Evolutionary conservation across 2,113 vertebrate genomes (phyloP), one percentile per base, ranked within the genome.

Genomic region (Lutjanus erythropterus): DNA sequence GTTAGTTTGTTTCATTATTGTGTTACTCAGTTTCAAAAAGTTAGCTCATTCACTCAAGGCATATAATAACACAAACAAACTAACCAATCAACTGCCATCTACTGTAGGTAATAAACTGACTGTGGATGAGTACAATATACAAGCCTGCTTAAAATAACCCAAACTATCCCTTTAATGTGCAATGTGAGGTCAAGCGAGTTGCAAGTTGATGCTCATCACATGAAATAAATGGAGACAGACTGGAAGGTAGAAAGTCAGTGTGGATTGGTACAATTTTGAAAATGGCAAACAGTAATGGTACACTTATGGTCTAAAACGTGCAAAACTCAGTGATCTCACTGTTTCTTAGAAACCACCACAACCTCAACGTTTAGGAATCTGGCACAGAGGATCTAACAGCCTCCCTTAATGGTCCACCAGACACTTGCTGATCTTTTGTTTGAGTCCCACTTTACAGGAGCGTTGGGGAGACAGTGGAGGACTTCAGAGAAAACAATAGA

Each of bases 381-480:
- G 71, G 18, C 70, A 75, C 6, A 2, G 62, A 75, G 46, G 81
- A 71, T 83, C 79, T 77, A 81, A 80, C 68, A 33, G 49, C 46
- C 37, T 69, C 58, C 2, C 21, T 60, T 67, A 86, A 75, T 62
- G 78, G 19, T 60, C 67, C n/a, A 69, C 70, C 52, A 33, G 70
- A 85, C 75, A 83, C 85, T 85, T 79, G 62, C 78, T 84, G 85
- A 21, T 80, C 75, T 76, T 88, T 92, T 93, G 90, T 92, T 80
- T 49, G 53, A 37, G 56, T 67, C 75, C 33, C 49, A 73, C 75
- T 89, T 83, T 83, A 87, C 82, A 85, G 80, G 75, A 75, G 56
- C 71, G 76, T 37, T 61, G 39, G 27, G 59, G 79, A 73, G 77
- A 85, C 71, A 49, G 52, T 73, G 59, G 39, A 77, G 71, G 64